Conservation (phyloP, 2,797 vertebrate species). For the Cygnus olor region DNA sequence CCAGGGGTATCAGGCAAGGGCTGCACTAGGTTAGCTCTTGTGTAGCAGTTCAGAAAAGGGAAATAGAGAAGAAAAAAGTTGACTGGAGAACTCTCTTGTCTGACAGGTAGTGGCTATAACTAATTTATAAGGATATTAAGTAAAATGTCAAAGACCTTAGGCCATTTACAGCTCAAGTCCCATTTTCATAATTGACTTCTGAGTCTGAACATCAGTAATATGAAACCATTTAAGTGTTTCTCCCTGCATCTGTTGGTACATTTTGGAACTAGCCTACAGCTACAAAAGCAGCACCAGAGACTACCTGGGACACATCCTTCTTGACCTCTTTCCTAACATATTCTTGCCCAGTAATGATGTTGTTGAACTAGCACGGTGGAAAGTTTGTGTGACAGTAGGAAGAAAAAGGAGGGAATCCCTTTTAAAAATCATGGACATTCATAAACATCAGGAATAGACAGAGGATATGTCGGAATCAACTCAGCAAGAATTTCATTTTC, state of each 20-base stretch:
- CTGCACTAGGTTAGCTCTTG: neutral
- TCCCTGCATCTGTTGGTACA: neutral
- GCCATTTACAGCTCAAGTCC: neutral
- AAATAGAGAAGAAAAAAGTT: neutral
- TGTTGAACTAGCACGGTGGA: fast-evolving
- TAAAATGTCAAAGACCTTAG: neutral
- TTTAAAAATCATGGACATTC: neutral
- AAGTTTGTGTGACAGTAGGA: neutral
- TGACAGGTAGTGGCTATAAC: neutral
- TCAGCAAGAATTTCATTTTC: conserved; percentile 52
- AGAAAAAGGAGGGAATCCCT: neutral
- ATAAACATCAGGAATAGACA: conserved; percentile 38
- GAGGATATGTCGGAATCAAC: neutral
- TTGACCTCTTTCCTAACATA: neutral
- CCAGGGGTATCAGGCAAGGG: neutral
- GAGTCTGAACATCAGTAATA: neutral
- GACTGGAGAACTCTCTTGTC: neutral
- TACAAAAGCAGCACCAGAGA: neutral
- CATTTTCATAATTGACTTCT: neutral
- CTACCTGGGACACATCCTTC: fast-evolving
- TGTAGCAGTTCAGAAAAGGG: neutral
- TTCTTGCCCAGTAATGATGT: neutral
- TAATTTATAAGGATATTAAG: neutral
- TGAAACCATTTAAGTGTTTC: neutral
- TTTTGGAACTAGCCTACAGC: neutral